Conservation (phyloP, 2,888 invertebrate genomes). For the Folsomia candida region DNA sequence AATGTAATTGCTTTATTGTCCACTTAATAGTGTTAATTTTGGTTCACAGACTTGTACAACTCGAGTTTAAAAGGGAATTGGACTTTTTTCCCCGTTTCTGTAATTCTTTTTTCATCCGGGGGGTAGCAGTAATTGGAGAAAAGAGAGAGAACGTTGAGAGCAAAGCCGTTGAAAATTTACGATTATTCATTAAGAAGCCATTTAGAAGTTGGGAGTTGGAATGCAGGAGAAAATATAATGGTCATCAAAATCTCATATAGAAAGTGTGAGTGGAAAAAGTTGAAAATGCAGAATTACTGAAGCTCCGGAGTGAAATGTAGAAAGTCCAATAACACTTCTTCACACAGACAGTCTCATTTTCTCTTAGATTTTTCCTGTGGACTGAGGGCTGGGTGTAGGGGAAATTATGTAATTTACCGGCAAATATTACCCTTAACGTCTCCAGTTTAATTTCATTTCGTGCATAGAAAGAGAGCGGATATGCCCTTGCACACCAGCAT, state of each 20-base stretch:
- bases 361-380: constrained; percentile 27
- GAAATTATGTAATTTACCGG: constrained; percentile 43
- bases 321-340: constrained; percentile 41
- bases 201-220: constrained; percentile 23
- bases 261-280: background rate
- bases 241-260: constrained; percentile 41
- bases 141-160: no score
- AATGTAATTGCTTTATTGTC: no score
- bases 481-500: no score
- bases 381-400: constrained; percentile 13
- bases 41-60: no score
- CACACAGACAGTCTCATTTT: constrained; percentile 45
- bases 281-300: background rate
- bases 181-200: constrained; percentile 38
- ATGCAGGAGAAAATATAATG: constrained; percentile 36
- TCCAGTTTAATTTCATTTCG: constrained; percentile 38
- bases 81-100: no score
- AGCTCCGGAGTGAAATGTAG: background rate
- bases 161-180: constrained; percentile 36
- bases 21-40: no score
- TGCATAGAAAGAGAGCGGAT: constrained; percentile 15
- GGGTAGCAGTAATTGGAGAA: no score
- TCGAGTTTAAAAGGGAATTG: no score
- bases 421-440: constrained; percentile 40
- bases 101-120: no score